These are phyloP conservation scores for Bugula neritina DNA, from an alignment of 2,888 invertebrate species.

Conservation along the genomic window DNA sequence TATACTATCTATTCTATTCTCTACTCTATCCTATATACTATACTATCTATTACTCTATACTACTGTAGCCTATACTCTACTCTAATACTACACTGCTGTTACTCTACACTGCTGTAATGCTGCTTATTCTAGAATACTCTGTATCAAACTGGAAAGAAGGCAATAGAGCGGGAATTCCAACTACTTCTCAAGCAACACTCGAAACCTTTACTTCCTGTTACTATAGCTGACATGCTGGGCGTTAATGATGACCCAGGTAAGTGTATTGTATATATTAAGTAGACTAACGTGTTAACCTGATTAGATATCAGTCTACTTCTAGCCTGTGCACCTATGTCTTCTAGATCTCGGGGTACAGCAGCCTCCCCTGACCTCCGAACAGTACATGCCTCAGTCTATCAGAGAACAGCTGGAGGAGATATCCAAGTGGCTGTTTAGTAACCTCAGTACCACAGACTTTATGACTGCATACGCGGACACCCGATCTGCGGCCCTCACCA, in stretches of 20 bases:
- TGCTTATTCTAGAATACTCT: conserved; percentile 41
- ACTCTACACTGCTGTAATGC: too few species aligned
- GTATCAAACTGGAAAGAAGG: conserved; percentile 68
- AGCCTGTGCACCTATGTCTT: too few species aligned
- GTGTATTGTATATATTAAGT: conserved; percentile 11
- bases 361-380: conserved; percentile 54
- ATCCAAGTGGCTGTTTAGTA: conserved; percentile 77
- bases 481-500: conserved; percentile 69
- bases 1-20: too few species aligned
- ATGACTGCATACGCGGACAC: conserved; percentile 70
- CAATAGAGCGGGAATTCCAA: conserved; percentile 80
- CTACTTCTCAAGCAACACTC: conserved; percentile 78
- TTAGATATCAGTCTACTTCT: too few species aligned
- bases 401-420: conserved; percentile 70
- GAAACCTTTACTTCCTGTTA: conserved; percentile 75
- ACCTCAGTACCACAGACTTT: conserved; percentile 66
- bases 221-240: conserved; percentile 79
- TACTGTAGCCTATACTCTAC: too few species aligned
- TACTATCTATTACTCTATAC: too few species aligned
- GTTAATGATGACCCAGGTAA: conserved; percentile 62
- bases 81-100: too few species aligned
- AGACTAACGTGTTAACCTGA: too few species aligned
- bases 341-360: not conserved
- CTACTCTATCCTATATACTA: too few species aligned
- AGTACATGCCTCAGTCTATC: conserved; percentile 65